These are phyloP conservation scores for Clepsis dumicolana DNA, from an alignment of 2,888 invertebrate species.

Conservation along the genomic window DNA sequence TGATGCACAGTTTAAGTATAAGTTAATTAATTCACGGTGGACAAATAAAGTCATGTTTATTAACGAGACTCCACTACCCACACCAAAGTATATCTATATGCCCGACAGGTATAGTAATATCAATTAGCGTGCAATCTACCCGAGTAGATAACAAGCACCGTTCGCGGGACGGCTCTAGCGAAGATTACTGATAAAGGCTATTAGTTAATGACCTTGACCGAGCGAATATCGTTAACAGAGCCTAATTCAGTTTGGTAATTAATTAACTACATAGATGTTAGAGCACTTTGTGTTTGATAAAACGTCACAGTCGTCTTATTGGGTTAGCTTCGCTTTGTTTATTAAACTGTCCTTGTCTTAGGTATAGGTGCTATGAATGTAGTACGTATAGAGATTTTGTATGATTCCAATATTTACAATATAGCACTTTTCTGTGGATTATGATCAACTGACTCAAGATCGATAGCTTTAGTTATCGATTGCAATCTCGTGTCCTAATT, in stretches of 20 bases:
- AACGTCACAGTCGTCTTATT: not conserved
- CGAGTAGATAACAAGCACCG: conserved; percentile 35
- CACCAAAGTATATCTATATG: conserved; percentile 6
- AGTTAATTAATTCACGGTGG: not conserved
- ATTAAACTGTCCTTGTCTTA: too few species aligned
- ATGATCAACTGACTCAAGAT: not conserved
- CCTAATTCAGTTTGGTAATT: conserved; percentile 24
- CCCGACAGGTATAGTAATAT: conserved; percentile 31
- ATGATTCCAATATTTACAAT: too few species aligned
- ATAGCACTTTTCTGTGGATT: too few species aligned
- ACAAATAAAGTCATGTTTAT: conserved; percentile 41
- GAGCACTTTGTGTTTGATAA: not conserved
- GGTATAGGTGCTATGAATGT: not conserved
- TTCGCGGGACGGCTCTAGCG: conserved; percentile 35
- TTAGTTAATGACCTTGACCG: conserved; percentile 37
- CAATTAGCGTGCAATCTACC: conserved; percentile 40
- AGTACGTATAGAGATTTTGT: too few species aligned
- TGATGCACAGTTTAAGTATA: too few species aligned
- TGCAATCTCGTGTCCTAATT: not conserved
- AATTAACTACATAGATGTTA: conserved; percentile 17
- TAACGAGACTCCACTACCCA: conserved; percentile 30
- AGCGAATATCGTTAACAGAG: conserved; percentile 21
- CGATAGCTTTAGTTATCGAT: not conserved
- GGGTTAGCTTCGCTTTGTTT: not conserved
- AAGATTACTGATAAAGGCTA: conserved; percentile 37